Base-by-base conservation (phyloP, 2,113 vertebrate genomes). In the Dissostichus mawsoni region DNA sequence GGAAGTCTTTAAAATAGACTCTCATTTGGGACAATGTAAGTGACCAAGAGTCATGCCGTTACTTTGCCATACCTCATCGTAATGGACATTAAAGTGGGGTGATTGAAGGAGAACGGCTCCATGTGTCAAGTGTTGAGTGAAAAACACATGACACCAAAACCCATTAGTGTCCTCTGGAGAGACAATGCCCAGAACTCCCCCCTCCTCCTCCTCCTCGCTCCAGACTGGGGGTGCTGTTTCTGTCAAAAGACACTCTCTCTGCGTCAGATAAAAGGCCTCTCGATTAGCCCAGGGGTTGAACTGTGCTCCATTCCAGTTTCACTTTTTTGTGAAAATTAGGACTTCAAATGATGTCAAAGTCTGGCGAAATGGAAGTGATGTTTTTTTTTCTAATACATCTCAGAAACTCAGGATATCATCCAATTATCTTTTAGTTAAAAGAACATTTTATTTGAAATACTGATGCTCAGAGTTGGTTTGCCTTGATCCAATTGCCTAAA, bases 91-190 rank as follows among this genome's bases (percentile, higher is more conserved):
- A 96, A 97, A 97, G 94, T 86, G 95, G 96, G 82, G 94, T 94
- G 95, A 93, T 94, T 96, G 92, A 96, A 95, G 93, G 92, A 91
- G 92, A 95, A 94, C 82, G 85, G 92, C 93, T 95, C 80, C 92
- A 92, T 93, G 93, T 96, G 96, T 97, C 96, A 97, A 93, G 88
- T 84, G 85, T 74, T 95, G 96, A 96, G 94, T 96, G 96, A 96
- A 94, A 91, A 95, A 95, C 91, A 90, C 93, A 95, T 94, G 95
- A 96, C 96, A 96, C 95, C 95, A 95, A 96, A 97, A 97, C 90
- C 97, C 96, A 97, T 98, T 98, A 98, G 93, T 75, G 94, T 95
- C 95, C 95, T 93, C 94, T 90, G 87, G 95, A 96, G 95, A 96
- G 95, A 96, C 96, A 96, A 96, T 97, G 92, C 92, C 92, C 95